Conservation (phyloP, 2,797 vertebrate genomes). For the Sebastes hopkinsi region DNA sequence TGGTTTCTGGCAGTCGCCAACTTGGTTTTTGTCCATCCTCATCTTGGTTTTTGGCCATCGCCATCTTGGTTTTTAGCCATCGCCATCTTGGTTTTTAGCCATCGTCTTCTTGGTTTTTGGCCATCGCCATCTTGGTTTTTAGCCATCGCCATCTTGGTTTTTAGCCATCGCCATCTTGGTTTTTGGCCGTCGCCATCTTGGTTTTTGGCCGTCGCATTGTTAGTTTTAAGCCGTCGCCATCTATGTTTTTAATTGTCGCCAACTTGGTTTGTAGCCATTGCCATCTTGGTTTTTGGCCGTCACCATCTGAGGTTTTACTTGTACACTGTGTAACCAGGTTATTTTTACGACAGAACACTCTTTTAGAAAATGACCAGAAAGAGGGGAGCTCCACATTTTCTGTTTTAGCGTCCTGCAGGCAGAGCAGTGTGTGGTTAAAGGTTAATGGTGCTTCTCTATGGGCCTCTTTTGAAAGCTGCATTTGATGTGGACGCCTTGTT, state of each 20-base stretch:
- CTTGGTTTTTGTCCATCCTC: no score
- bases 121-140: rapidly evolving
- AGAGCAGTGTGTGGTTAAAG: constrained; percentile 2
- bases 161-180: rapidly evolving
- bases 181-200: rapidly evolving
- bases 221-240: rapidly evolving
- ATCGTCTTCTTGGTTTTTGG: no score
- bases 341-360: background rate
- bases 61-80: no score
- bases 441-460: constrained; percentile 23
- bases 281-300: no score
- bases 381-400: background rate
- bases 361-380: background rate
- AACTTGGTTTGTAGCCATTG: rapidly evolving
- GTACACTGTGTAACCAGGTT: background rate
- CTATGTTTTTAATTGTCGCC: no score
- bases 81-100: no score
- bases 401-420: background rate
- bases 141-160: rapidly evolving
- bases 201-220: no score
- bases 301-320: background rate
- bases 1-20: no score
- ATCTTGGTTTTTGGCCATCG: no score
- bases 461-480: constrained; percentile 3
- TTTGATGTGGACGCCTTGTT: background rate